phyloP scores from a whole-genome alignment of 1,140 invertebrate species.

The Parasteatoda tepidariorum region DNA sequence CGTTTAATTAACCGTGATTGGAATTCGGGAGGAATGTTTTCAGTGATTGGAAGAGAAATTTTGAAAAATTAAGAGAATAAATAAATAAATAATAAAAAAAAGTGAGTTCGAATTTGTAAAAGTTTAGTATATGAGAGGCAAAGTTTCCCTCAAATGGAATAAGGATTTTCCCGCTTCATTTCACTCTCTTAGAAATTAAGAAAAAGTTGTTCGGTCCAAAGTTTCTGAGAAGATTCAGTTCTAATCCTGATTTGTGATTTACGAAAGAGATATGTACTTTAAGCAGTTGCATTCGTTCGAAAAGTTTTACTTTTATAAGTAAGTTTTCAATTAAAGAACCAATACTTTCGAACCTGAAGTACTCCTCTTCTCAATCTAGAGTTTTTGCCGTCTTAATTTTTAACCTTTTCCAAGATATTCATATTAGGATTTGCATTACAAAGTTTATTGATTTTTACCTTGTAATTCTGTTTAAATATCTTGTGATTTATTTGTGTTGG shows the following conservation, averaged over 20 bases:
- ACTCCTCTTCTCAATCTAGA: too few relatives aligned
- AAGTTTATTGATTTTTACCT: too few relatives aligned
- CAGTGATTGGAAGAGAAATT: constrained; percentile 1
- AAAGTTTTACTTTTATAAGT: neutral
- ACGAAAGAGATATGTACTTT: neutral
- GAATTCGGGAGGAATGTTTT: constrained; percentile 15
- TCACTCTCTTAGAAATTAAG: neutral
- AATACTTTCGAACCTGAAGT: too few relatives aligned
- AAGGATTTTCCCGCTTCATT: neutral
- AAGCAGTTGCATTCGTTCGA: neutral
- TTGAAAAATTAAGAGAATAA: neutral
- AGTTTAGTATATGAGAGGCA: neutral
- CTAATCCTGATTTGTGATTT: neutral
- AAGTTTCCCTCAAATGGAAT: neutral
- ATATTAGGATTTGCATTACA: too few relatives aligned
- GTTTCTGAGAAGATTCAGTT: neutral
- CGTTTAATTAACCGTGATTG: constrained; percentile 58
- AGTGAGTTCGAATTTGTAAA: neutral
- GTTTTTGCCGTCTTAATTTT: too few relatives aligned
- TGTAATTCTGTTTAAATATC: too few relatives aligned
- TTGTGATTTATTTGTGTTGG: too few relatives aligned
- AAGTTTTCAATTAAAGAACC: too few relatives aligned
- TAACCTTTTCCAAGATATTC: too few relatives aligned
- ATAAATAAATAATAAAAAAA: neutral
- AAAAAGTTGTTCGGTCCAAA: neutral